Percentiles rank a stretch among this genome's conserved stretches.
Evolutionary conservation across 2,113 vertebrate species (phyloP).

Genomic region (Ancistrus triradiatus): DNA sequence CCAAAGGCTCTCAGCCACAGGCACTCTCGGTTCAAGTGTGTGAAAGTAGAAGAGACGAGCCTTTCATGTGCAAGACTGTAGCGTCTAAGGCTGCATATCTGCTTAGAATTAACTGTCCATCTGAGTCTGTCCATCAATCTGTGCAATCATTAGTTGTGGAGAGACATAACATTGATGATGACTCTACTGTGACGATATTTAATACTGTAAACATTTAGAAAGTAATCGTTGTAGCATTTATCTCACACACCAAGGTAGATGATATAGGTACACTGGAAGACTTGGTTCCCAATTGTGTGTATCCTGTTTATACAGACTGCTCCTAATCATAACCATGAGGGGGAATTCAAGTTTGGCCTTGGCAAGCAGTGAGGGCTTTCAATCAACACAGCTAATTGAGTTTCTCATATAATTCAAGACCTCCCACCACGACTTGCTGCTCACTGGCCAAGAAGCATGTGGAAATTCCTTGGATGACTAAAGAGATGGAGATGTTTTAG

Average conservation of each 20-base stretch:
- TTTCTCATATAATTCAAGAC: constrained; percentile 15
- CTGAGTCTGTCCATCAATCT: too few relatives aligned
- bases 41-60: constrained; percentile 24
- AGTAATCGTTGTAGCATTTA: too few relatives aligned
- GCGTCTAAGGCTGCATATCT: too few relatives aligned
- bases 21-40: constrained; percentile 50
- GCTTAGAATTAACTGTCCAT: too few relatives aligned
- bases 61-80: background rate
- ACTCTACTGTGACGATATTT: too few relatives aligned
- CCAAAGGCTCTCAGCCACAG: constrained; percentile 44
- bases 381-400: constrained; percentile 27
- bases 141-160: too few relatives aligned
- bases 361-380: constrained; percentile 14
- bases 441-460: constrained; percentile 8
- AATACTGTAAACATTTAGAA: too few relatives aligned
- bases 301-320: constrained; percentile 21
- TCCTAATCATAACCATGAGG: constrained; percentile 18
- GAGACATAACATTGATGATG: too few relatives aligned
- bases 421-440: constrained; percentile 17
- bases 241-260: too few relatives aligned
- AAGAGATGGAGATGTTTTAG: background rate
- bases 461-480: background rate
- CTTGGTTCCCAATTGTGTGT: constrained; percentile 29
- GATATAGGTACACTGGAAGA: background rate
- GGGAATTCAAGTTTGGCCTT: constrained; percentile 29